Evolutionary conservation across 2,888 invertebrate species (phyloP).

Genomic region (Leucophora obtusa): DNA sequence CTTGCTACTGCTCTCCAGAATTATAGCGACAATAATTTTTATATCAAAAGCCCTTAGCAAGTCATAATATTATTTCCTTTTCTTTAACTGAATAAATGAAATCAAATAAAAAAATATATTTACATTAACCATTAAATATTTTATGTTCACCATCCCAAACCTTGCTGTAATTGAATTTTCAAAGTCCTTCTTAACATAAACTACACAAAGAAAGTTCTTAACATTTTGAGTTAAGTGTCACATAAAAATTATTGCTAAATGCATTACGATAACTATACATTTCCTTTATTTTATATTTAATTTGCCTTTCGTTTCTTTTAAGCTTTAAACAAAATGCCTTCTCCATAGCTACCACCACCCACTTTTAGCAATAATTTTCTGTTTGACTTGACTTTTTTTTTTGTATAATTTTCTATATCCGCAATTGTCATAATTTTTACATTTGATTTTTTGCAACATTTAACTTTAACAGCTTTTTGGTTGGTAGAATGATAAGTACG

Average conservation of each 20-base stretch:
- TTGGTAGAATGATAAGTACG: neutral
- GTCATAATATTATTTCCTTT: conserved; percentile 12
- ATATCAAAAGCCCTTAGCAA: conserved; percentile 1
- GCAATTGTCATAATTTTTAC: conserved; percentile 68
- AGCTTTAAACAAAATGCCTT: neutral
- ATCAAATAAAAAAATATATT: neutral
- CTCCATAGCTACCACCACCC: conserved; percentile 28
- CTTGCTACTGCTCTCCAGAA: too few relatives aligned
- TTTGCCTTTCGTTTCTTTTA: conserved; percentile 19
- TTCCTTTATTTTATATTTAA: conserved; percentile 55
- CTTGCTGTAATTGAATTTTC: neutral
- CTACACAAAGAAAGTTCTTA: conserved; percentile 1
- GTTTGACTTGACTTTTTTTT: conserved; percentile 29
- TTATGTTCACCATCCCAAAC: neutral
- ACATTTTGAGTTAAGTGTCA: conserved; percentile 55
- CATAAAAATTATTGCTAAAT: conserved; percentile 61
- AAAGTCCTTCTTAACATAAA: neutral
- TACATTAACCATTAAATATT: conserved; percentile 9
- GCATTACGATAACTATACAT: conserved; percentile 57
- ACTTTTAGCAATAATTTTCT: conserved; percentile 41
- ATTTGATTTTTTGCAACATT: conserved; percentile 53
- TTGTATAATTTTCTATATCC: conserved; percentile 68
- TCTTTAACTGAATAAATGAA: neutral
- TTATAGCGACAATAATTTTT: conserved; percentile 24
- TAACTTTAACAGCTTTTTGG: conserved; percentile 56